Base-by-base conservation (phyloP, 1,140 invertebrate species). In the Diplogasteroides magnus region DNA sequence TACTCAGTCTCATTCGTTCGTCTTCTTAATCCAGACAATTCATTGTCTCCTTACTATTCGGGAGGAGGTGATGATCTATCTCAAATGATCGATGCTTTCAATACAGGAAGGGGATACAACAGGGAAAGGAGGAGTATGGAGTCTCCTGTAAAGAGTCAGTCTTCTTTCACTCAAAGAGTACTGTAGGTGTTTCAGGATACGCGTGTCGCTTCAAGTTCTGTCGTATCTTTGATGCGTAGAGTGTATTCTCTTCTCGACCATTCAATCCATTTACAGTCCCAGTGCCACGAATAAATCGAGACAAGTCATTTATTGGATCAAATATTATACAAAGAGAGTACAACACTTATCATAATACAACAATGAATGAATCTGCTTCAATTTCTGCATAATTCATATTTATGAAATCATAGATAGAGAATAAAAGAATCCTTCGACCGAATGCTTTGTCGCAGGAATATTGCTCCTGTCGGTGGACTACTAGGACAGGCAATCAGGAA, bases 181-280 rank as follows among this genome's bases (percentile, higher is more conserved):
- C n/a, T n/a, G 13, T 26, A 2, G 26, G 14, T 57, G 6, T 69
- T 75, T 57, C 55, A 75, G 71, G 74, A 67, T 77, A 77, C 63
- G 75, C 74, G 14, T 77, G 75, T 65, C 67, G 75, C 23, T 77
- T 77, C 73, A 77, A 77, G 64, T 77, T 75, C 65, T 77, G 75
- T 61, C 71, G 75, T 2, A 77, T 77, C 57, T 76, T 74, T 32
- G 73, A 74, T 64, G 73, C 73, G 15, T 73, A 66, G 61, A 56
- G 28, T 31, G 26, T 23, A 25, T 67, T 23, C 26, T 69, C 57
- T 31, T 32, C 57, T 26, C 19, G 2, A 14, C 11, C 29, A 63
- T 69, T 69, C 68, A 63, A 61, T 56, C 37, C 19, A 48, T 48
- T 48, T 48, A 48, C 19, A 11, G 37, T 48, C 37, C 6, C 6